Percentiles rank a stretch among this genome's conserved stretches.
Conservation (phyloP, 2,888 invertebrate genomes). For the Drosophila maculinotata region DNA sequence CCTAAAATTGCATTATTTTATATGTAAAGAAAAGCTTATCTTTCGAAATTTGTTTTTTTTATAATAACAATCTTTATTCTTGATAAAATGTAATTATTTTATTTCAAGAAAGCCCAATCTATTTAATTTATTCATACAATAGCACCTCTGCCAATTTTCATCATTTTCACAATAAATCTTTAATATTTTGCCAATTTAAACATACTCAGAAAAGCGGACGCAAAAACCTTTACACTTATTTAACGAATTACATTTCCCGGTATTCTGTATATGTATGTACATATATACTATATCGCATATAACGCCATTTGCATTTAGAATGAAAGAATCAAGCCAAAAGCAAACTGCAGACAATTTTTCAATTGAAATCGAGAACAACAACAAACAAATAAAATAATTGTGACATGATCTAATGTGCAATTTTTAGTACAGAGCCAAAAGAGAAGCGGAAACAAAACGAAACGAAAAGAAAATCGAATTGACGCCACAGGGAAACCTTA, state of each 20-base stretch:
- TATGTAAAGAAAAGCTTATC: no score
- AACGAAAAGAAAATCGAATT: constrained; percentile 6
- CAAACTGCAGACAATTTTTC: constrained; percentile 41
- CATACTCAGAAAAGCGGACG: constrained; percentile 1
- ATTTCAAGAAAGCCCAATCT: neutral
- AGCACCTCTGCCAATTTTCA: neutral
- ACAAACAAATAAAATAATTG: constrained; percentile 70
- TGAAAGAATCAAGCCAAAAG: constrained; percentile 12
- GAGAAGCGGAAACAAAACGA: constrained; percentile 52
- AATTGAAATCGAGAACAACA: constrained; percentile 39
- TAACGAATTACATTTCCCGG: constrained; percentile 30
- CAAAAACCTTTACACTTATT: constrained; percentile 10
- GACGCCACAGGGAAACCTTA: constrained; percentile 28
- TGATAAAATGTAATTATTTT: no score
- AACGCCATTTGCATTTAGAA: constrained; percentile 29
- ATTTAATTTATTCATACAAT: neutral
- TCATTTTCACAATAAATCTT: neutral
- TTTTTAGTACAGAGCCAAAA: constrained; percentile 62
- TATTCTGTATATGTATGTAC: constrained; percentile 10
- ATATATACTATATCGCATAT: constrained; percentile 4
- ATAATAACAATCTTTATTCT: no score
- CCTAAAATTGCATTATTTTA: neutral
- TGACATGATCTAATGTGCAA: constrained; percentile 80
- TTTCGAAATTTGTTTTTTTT: no score
- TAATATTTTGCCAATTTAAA: constrained; percentile 1